Evolutionary conservation across 2,888 invertebrate genomes (phyloP), one percentile per base, ranked within the genome.

Genomic region (Epistrophe eligans): DNA sequence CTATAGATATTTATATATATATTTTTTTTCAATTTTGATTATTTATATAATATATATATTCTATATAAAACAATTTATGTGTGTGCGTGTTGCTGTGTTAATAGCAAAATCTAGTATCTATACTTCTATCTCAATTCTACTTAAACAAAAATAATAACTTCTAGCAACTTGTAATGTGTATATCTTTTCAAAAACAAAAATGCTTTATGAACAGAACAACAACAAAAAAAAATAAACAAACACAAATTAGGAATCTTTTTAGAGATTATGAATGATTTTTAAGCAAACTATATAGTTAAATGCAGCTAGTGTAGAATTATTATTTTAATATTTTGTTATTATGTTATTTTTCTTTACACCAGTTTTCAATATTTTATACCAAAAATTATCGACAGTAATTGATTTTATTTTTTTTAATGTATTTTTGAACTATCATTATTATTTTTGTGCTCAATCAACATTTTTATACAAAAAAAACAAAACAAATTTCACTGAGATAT

Each of bases 401-500:
- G 62, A 58, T 64, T 13, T 84, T 81, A 77, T 60, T 71, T 66
- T 71, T 66, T 48, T 66, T n/a, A 66, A 43, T 45, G n/a, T 66
- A 57, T 76, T 77, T 50, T 74, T 66, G 15, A 70, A 45, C 43
- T 64, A 70, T 55, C 9, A 19, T 77, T 81, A 57, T 76, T 66
- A 62, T 64, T 71, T 79, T 80, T 77, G 48, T 73, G 81, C 73
- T 82, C 73, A 85, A 70, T 28, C n/a, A 55, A 70, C 40, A 40
- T 11, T 55, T 55, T 55, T 43, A 32, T 62, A 48, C 13, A 76
- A 45, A 58, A 50, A 58, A 58, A 52, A 38, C 32, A 55, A 52
- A 58, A 80, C 77, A 77, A 82, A 82, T 82, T 80, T 77, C 84
- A 84, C 84, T 84, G 84, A 84, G 81, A 81, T 81, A 84, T 84